Conservation (phyloP, 2,113 vertebrate species). For the Hemibates koningsi region DNA sequence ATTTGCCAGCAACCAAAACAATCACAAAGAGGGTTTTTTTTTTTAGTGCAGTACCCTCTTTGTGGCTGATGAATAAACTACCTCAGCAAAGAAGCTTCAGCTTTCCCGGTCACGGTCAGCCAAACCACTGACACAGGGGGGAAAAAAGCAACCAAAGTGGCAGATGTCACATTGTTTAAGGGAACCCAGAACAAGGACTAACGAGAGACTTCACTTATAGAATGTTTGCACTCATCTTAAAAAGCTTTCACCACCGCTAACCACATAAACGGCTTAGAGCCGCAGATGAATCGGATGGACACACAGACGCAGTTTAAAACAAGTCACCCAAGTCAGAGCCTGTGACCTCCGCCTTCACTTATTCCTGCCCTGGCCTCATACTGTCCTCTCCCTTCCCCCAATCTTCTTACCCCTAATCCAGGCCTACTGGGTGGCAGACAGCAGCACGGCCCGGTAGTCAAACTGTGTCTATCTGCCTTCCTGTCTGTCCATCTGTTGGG, state of each 20-base stretch:
- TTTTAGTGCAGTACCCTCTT: fast-evolving
- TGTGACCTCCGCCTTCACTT: constrained; percentile 39
- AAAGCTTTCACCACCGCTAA: constrained; percentile 16
- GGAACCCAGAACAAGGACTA: neutral
- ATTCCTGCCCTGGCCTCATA: constrained; percentile 48
- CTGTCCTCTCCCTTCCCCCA: constrained; percentile 31
- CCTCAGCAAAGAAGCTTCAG: neutral
- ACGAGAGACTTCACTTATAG: neutral
- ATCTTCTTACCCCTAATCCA: constrained; percentile 50
- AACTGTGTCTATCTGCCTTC: constrained; percentile 41
- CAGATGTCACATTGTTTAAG: constrained; percentile 36
- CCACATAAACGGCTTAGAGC: constrained; percentile 40
- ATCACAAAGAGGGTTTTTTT: neutral
- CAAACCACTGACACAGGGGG: neutral
- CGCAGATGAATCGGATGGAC: constrained; percentile 4
- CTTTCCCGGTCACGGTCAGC: neutral
- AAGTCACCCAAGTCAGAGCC: constrained; percentile 27
- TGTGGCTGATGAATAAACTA: neutral
- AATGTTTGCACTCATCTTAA: constrained; percentile 31
- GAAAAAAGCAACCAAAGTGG: neutral
- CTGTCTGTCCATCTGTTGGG: constrained; percentile 52
- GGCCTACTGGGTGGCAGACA: constrained; percentile 39
- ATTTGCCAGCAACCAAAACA: neutral
- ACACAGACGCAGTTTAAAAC: constrained; percentile 40
- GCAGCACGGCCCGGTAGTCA: constrained; percentile 38